These are phyloP conservation scores for Tokudaia muenninki DNA, from an alignment of 2,797 vertebrate species.

Conservation along the genomic window DNA sequence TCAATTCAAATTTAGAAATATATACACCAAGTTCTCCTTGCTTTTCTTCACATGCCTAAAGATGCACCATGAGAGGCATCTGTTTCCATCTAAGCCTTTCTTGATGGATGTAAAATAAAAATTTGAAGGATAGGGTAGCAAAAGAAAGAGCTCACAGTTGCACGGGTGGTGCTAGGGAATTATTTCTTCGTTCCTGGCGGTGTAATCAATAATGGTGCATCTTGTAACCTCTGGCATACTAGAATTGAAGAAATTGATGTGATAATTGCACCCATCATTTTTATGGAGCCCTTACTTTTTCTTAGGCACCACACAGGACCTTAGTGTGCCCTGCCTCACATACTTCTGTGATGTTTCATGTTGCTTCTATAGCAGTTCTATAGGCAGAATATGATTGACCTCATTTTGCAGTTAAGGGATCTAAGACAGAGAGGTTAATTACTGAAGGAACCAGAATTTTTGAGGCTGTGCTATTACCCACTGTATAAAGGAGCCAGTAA, in stretches of 20 bases:
- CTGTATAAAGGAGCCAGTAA: neutral
- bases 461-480: neutral
- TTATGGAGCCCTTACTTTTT: neutral
- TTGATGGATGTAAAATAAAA: slow-evolving; percentile 50
- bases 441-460: neutral
- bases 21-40: neutral
- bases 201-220: neutral
- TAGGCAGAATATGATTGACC: neutral
- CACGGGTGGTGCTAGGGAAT: neutral
- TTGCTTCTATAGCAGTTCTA: neutral
- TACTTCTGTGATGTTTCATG: neutral
- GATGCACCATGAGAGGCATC: neutral
- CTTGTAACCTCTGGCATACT: neutral
- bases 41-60: neutral
- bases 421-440: neutral
- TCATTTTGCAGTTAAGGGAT: slow-evolving; percentile 29
- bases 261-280: neutral
- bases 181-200: neutral
- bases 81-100: neutral
- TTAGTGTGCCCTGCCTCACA: neutral
- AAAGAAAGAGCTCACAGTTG: neutral
- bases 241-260: neutral
- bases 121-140: slow-evolving; percentile 8
- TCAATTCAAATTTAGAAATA: neutral
- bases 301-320: neutral